Evolutionary conservation across 2,797 vertebrate species (phyloP).

Genomic region (Enteromius mattozi): DNA sequence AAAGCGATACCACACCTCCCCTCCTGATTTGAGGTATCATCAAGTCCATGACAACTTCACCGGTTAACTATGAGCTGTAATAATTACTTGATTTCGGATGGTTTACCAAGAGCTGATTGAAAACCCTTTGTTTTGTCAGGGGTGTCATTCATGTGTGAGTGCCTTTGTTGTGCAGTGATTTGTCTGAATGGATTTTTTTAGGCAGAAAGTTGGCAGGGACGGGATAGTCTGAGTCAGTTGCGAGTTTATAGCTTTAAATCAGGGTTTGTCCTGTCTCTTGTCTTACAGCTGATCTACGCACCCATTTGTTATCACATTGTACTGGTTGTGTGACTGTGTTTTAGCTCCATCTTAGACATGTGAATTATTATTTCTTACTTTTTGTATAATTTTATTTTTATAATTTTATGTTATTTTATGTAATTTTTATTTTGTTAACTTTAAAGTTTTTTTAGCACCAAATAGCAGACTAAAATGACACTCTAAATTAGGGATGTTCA

Average conservation of each 20-base stretch:
- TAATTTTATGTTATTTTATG: neutral
- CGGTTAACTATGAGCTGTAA: neutral
- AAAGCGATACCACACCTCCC: neutral
- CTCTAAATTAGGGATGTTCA: too few species aligned
- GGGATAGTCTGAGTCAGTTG: slow-evolving; percentile 35
- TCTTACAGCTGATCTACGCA: slow-evolving; percentile 25
- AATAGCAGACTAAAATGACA: neutral
- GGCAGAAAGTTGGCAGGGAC: slow-evolving; percentile 38
- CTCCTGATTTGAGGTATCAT: neutral
- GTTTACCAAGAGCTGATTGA: slow-evolving; percentile 8
- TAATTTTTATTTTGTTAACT: too few species aligned
- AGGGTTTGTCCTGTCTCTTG: slow-evolving; percentile 29
- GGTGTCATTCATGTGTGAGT: slow-evolving; percentile 21
- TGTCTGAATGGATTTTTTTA: slow-evolving; percentile 30
- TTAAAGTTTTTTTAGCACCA: neutral
- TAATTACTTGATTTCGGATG: neutral
- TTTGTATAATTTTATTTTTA: neutral
- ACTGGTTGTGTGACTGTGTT: neutral
- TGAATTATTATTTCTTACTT: neutral
- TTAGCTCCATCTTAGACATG: neutral
- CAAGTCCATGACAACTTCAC: neutral
- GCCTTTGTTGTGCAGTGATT: slow-evolving; percentile 26
- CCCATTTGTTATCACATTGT: neutral
- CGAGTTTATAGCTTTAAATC: slow-evolving; percentile 49
- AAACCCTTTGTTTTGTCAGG: slow-evolving; percentile 25